These are phyloP conservation scores for Dioctria linearis DNA, from an alignment of 2,888 invertebrate genomes.

Conservation along the genomic window DNA sequence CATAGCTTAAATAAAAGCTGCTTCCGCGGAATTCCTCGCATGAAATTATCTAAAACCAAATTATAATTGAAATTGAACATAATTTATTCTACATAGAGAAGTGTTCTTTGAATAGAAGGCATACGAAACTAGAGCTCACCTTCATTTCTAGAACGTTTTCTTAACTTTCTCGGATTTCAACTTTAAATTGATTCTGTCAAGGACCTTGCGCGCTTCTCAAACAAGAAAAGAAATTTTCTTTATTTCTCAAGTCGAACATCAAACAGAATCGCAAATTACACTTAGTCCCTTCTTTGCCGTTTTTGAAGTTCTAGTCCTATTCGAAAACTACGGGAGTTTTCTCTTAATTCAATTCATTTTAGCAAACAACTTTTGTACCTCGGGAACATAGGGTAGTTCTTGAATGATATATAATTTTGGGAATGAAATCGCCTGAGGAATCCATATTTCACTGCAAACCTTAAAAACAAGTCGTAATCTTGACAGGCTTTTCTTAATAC, in stretches of 20 bases:
- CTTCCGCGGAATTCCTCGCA: too few species aligned
- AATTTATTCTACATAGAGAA: too few species aligned
- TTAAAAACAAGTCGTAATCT: constrained; percentile 9
- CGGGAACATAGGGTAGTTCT: not conserved
- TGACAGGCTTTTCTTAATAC: not conserved
- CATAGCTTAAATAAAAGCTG: too few species aligned
- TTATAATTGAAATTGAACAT: too few species aligned
- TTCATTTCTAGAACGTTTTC: not conserved
- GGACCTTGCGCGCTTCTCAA: not conserved
- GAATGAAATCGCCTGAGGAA: not conserved
- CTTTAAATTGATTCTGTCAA: constrained; percentile 42
- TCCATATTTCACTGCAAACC: constrained; percentile 23
- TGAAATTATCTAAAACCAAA: too few species aligned
- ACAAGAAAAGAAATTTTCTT: not conserved
- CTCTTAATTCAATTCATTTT: constrained; percentile 31
- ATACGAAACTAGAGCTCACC: not conserved
- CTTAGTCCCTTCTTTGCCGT: not conserved
- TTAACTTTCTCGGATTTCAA: constrained; percentile 5
- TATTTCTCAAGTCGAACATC: constrained; percentile 23
- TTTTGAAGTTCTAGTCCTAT: constrained; percentile 1
- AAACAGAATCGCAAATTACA: constrained; percentile 47
- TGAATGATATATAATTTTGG: not conserved
- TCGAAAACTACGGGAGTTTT: constrained; percentile 1
- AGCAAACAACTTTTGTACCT: constrained; percentile 18
- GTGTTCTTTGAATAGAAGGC: too few species aligned